Evolutionary conservation across 2,888 invertebrate genomes (phyloP).

Genomic region (Imbricaverruca yamaguchii): DNA sequence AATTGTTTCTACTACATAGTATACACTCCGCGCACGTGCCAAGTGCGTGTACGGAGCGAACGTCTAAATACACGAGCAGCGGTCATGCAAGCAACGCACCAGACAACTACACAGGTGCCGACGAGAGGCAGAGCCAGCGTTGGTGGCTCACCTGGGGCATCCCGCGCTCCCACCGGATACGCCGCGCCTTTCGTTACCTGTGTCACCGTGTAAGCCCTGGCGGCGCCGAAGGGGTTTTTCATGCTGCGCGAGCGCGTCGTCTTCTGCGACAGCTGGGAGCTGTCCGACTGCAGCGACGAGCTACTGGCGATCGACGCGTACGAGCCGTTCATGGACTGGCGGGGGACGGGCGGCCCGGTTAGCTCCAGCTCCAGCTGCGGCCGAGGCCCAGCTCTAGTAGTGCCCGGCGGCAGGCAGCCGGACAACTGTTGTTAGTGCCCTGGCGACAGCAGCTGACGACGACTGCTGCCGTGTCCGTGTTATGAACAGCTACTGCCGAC

Average conservation of each 20-base stretch:
- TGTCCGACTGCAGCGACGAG: not conserved
- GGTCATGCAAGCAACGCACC: no score
- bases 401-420: not conserved
- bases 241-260: not conserved
- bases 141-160: no score
- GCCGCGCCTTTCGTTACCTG: no score
- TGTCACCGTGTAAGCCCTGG: no score
- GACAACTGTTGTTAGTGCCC: not conserved
- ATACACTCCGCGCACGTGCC: no score
- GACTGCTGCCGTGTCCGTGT: not conserved
- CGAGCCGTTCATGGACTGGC: not conserved
- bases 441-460: not conserved
- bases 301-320: not conserved
- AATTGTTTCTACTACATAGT: no score
- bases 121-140: no score
- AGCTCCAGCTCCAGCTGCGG: not conserved
- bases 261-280: not conserved
- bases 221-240: not conserved
- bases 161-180: no score
- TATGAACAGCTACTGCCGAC: not conserved
- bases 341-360: not conserved
- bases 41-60: no score
- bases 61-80: no score
- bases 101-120: no score
- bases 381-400: not conserved